These are phyloP conservation scores for Spatula versicolor DNA, from an alignment of 2,797 vertebrate species.

Conservation along the genomic window DNA sequence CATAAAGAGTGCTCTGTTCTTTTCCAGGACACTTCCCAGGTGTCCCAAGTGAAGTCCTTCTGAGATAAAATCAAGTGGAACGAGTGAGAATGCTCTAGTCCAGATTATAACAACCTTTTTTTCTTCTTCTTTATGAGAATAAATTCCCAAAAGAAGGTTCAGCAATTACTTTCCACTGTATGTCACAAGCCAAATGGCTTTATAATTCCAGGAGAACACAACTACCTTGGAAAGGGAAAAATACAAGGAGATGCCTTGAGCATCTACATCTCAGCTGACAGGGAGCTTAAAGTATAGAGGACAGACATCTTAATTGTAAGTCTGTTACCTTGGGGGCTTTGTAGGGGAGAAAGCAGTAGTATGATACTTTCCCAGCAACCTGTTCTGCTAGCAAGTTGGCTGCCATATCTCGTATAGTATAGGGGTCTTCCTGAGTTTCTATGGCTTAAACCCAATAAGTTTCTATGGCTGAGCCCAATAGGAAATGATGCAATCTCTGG, in stretches of 20 bases:
- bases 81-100: not conserved
- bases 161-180: not conserved
- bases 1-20: not conserved
- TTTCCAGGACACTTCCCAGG: not conserved
- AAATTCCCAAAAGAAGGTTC: not conserved
- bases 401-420: not conserved
- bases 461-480: not conserved
- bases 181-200: not conserved
- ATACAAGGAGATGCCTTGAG: not conserved
- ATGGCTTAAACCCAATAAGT: not conserved
- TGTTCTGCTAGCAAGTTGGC: not conserved
- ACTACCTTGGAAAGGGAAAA: not conserved
- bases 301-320: not conserved
- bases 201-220: not conserved
- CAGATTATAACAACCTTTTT: not conserved
- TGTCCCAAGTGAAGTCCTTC: not conserved
- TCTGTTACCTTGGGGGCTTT: not conserved
- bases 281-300: not conserved
- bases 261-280: not conserved
- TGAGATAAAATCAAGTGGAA: not conserved
- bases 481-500: not conserved
- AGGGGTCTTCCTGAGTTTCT: not conserved
- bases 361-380: not conserved
- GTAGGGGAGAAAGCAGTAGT: not conserved
- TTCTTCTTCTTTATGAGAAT: not conserved